phyloP scores from a whole-genome alignment of 2,797 vertebrate genomes.

The Crocidura indochinensis region DNA sequence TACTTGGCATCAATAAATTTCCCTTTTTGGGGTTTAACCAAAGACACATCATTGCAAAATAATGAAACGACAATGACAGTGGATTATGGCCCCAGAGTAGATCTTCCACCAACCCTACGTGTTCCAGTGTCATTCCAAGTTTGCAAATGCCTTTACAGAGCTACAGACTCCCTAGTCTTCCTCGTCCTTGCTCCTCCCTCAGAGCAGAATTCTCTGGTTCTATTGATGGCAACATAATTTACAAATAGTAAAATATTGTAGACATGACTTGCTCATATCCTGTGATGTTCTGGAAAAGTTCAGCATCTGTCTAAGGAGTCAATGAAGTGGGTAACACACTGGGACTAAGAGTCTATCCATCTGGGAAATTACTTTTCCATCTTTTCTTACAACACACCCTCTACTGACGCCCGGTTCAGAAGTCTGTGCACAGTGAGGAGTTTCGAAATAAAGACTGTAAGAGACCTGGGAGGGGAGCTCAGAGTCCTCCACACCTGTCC shows the following conservation, averaged over 20 bases:
- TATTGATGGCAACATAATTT: background rate
- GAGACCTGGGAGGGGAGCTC: background rate
- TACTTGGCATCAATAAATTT: slow-evolving; percentile 38
- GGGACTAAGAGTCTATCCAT: background rate
- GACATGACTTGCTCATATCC: background rate
- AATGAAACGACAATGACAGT: slow-evolving; percentile 26
- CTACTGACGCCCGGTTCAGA: background rate
- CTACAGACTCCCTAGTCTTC: background rate
- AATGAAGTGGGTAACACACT: slow-evolving; percentile 1
- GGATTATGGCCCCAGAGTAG: background rate
- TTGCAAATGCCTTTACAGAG: background rate
- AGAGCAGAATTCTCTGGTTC: slow-evolving; percentile 19
- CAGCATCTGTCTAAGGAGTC: slow-evolving; percentile 9
- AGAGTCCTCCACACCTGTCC: background rate
- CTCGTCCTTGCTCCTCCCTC: background rate
- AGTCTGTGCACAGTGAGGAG: background rate
- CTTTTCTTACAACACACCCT: background rate
- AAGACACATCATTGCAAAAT: slow-evolving; percentile 46
- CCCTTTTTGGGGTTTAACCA: slow-evolving; percentile 53
- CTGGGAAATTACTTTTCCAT: background rate
- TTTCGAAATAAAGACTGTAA: background rate
- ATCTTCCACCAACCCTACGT: background rate
- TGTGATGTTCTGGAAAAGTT: slow-evolving; percentile 24
- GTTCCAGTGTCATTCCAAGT: background rate
- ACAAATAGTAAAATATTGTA: slow-evolving; percentile 7